Conservation (phyloP, 2,888 invertebrate species). For the Andrena bucephala region DNA sequence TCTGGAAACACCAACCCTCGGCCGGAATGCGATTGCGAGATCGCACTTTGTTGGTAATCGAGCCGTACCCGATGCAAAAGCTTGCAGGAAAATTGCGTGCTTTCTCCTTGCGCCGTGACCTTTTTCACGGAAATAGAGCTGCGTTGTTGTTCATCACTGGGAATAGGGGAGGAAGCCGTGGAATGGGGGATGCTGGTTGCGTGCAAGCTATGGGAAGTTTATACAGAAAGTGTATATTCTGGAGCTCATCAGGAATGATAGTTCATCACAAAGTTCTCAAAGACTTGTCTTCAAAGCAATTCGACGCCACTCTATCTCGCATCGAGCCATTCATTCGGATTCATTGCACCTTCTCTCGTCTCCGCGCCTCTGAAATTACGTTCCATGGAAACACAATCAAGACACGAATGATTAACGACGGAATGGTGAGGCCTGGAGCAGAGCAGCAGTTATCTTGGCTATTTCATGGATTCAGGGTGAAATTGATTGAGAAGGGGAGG, state of each 20-base stretch:
- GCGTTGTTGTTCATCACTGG: background rate
- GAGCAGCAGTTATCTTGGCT: background rate
- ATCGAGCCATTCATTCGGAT: background rate
- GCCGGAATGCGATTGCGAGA: conserved; percentile 43
- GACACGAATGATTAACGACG: conserved; percentile 33
- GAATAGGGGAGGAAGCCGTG: background rate
- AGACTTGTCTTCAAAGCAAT: background rate
- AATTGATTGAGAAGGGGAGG: conserved; percentile 9
- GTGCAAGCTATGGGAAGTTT: background rate
- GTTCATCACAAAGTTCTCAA: background rate
- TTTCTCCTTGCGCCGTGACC: background rate
- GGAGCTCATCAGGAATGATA: background rate
- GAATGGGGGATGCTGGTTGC: background rate
- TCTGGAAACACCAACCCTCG: conserved; percentile 23
- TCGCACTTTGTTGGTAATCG: conserved; percentile 10
- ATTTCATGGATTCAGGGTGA: conserved; percentile 17
- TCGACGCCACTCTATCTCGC: background rate
- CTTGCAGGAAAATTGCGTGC: background rate
- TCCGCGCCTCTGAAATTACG: conserved; percentile 14
- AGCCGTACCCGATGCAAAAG: background rate
- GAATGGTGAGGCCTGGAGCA: background rate
- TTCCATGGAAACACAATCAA: conserved; percentile 3
- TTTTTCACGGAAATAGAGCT: conserved; percentile 1
- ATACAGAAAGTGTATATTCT: background rate
- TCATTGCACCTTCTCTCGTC: conserved; percentile 1